Base-by-base conservation (phyloP, 2,113 vertebrate species). In the Microcebus jonahi region DNA sequence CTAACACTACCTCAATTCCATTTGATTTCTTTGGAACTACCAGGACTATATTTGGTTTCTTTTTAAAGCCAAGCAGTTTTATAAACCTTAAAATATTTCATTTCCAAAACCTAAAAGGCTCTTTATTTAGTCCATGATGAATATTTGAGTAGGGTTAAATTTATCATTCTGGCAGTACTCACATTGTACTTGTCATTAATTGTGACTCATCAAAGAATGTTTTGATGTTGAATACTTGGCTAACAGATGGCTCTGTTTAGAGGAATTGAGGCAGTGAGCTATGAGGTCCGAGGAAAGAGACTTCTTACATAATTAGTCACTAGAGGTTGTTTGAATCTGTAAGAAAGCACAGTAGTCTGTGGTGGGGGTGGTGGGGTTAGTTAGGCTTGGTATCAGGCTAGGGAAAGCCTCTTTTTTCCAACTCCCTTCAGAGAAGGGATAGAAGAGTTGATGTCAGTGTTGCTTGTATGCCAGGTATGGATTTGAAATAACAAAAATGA, bases 71-170 rank as follows among this genome's bases (percentile, higher is more conserved):
- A 92, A 93, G 88, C 71, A 90, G 76, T 91, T 87, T 96, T 95
- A 90, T 23, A 36, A 95, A 73, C n/a, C 61, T 97, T 98, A 94
- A 94, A 96, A 95, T 90, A 93, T 29, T 94, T 97, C 87, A 4
- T 81, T 96, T 97, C 93, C 53, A n/a, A 96, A 97, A 92, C 80
- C 96, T 2, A 39, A 97, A 97, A 95, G 73, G 55, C 77, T 80
- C 94, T 84, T 96, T 97, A 96, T 96, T 97, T 97, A 96, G 96
- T 94, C 86, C 80, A 0, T 86, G 82, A 95, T 98, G 97, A 98
- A 97, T 97, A 98, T 97, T 97, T 97, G 97, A 98, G 85, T 83
- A 94, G 95, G 88, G 97, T 96, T 97, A 92, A 97, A 91, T 93
- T 91, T 92, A 15, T 98, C 88, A 15, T 95, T 55, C 91, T 98